These are phyloP conservation scores for Sesamia nonagrioides DNA, from an alignment of 1,140 invertebrate genomes.

Conservation along the genomic window DNA sequence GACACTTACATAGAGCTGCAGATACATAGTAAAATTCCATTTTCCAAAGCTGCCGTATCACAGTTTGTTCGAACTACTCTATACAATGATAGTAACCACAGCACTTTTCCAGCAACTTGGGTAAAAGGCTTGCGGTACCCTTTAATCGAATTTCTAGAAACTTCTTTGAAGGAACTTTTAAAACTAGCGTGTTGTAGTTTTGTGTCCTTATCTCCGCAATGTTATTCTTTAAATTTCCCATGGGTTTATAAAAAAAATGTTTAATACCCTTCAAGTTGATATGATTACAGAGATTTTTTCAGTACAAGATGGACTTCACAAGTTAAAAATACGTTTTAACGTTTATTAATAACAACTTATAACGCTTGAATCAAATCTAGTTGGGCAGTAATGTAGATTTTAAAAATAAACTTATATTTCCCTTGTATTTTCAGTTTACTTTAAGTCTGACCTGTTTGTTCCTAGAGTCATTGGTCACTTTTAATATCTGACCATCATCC, in stretches of 20 bases:
- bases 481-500: too few species aligned
- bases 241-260: background rate
- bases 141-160: constrained; percentile 60
- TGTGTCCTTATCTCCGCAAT: background rate
- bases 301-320: too few species aligned
- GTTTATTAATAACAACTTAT: too few species aligned
- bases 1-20: background rate
- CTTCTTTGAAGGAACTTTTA: constrained; percentile 57
- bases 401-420: too few species aligned
- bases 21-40: background rate
- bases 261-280: too few species aligned
- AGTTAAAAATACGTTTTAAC: too few species aligned
- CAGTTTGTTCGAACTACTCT: background rate
- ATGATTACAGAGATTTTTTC: too few species aligned
- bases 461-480: too few species aligned
- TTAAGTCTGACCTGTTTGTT: too few species aligned
- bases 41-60: background rate
- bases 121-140: constrained; percentile 55
- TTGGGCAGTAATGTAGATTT: too few species aligned
- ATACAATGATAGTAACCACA: background rate
- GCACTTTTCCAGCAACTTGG: constrained; percentile 29
- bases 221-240: background rate
- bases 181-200: constrained; percentile 13
- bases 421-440: too few species aligned
- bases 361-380: too few species aligned